A percentile compares a stretch with the other conserved stretches of the same genome.
phyloP scores from a whole-genome alignment of 1,140 invertebrate genomes.

The Conus ventricosus region DNA sequence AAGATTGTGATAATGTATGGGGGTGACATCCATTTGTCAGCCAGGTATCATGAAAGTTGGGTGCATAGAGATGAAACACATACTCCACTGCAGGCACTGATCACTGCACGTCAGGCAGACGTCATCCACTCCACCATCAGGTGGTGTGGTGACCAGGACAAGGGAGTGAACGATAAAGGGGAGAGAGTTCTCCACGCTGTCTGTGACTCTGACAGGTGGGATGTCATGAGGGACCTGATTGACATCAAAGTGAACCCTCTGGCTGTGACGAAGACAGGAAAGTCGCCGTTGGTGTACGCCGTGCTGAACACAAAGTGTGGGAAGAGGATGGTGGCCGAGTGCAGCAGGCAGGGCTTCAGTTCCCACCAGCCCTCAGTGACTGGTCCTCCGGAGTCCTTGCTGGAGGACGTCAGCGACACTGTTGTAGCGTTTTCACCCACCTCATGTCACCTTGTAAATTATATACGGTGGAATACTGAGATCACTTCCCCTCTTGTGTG shows the following conservation, averaged over 20 bases:
- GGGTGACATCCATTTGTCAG: background rate
- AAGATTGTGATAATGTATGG: conserved; percentile 1
- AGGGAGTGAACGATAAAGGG: background rate
- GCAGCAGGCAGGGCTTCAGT: conserved; percentile 3
- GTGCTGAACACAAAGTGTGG: background rate
- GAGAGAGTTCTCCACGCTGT: background rate
- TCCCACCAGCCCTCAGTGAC: background rate
- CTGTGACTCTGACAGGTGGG: conserved; percentile 1
- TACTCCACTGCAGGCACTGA: background rate
- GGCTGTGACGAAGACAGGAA: background rate
- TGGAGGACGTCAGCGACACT: background rate
- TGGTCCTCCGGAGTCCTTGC: background rate
- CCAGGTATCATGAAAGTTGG: background rate
- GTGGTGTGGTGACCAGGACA: background rate
- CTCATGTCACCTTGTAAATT: too few species aligned
- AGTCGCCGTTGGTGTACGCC: background rate
- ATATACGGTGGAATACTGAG: too few species aligned
- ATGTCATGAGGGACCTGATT: background rate
- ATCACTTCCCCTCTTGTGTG: background rate
- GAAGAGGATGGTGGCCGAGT: conserved; percentile 6
- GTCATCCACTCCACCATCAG: background rate
- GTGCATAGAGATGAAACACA: background rate
- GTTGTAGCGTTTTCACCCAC: too few species aligned
- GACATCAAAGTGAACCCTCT: background rate
- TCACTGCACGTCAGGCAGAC: background rate